A percentile compares a stretch with the other conserved stretches of the same genome.
Conservation (phyloP, 2,888 invertebrate species). For the Hermaeophaga mercurialis region DNA sequence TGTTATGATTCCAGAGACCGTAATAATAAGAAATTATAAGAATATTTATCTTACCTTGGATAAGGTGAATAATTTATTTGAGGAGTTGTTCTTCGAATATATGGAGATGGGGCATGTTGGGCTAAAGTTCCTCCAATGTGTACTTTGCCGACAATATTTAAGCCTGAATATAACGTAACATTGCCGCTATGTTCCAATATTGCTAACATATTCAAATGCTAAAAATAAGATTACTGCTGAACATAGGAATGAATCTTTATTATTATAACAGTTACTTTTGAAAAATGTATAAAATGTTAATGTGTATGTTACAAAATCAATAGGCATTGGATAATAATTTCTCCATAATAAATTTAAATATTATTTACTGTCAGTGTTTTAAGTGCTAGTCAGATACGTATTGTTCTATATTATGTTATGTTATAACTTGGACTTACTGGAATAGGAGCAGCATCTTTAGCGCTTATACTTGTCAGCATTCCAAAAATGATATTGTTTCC, state of each 20-base stretch:
- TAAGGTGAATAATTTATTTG: conserved; percentile 60
- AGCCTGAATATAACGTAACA: conserved; percentile 83
- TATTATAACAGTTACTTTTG: too few species aligned
- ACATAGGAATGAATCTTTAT: too few species aligned
- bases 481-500: conserved; percentile 77
- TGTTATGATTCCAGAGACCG: too few species aligned
- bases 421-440: conserved; percentile 60
- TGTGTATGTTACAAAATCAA: too few species aligned
- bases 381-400: too few species aligned
- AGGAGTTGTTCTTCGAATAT: conserved; percentile 54
- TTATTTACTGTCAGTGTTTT: too few species aligned
- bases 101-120: conserved; percentile 60
- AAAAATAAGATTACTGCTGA: too few species aligned
- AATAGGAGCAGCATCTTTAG: conserved; percentile 83
- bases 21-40: too few species aligned
- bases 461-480: conserved; percentile 71
- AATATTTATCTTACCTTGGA: conserved; percentile 55
- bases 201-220: conserved; percentile 80
- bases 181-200: conserved; percentile 80
- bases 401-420: too few species aligned
- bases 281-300: too few species aligned
- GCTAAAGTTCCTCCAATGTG: conserved; percentile 77
- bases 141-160: conserved; percentile 80
- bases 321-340: too few species aligned
- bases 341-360: too few species aligned